Percentiles rank a stretch among this genome's conserved stretches.
These are phyloP conservation scores for Drosophila robusta DNA, from an alignment of 2,888 invertebrate genomes.

Conservation along the genomic window DNA sequence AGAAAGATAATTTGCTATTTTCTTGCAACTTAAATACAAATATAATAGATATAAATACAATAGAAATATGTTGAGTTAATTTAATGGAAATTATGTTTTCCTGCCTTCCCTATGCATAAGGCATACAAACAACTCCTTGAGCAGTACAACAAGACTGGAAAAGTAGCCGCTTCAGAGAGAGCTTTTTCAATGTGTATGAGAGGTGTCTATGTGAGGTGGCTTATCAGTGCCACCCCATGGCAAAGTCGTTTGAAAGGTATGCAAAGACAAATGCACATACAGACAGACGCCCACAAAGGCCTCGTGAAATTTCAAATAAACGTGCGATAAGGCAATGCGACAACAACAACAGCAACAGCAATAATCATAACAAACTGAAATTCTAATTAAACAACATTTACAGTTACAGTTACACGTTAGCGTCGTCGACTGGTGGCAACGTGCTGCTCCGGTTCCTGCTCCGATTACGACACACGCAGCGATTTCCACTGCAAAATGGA, in stretches of 20 bases:
- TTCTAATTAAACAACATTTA: constrained; percentile 62
- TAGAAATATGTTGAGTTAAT: too few species aligned
- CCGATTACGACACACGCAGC: constrained; percentile 56
- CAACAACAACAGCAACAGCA: constrained; percentile 15
- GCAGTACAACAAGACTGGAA: too few species aligned
- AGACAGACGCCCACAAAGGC: constrained; percentile 11
- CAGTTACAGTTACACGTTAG: constrained; percentile 36
- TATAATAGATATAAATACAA: too few species aligned
- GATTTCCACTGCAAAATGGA: constrained; percentile 49
- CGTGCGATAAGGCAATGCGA: constrained; percentile 56
- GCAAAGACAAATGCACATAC: constrained; percentile 19
- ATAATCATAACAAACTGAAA: constrained; percentile 27
- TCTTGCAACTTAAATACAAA: too few species aligned
- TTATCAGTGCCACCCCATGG: constrained; percentile 54
- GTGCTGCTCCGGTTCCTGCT: constrained; percentile 55
- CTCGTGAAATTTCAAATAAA: constrained; percentile 46
- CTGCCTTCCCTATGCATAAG: too few species aligned
- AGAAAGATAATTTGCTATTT: too few species aligned
- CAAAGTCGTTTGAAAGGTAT: constrained; percentile 77
- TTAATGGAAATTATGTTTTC: too few species aligned
- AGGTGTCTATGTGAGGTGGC: constrained; percentile 21
- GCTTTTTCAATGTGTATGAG: neutral
- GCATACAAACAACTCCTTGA: too few species aligned
- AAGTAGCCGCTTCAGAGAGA: too few species aligned
- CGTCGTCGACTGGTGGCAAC: constrained; percentile 28